These are phyloP conservation scores for Darevskia nairensis DNA, from an alignment of 2,797 vertebrate species.

Conservation along the genomic window DNA sequence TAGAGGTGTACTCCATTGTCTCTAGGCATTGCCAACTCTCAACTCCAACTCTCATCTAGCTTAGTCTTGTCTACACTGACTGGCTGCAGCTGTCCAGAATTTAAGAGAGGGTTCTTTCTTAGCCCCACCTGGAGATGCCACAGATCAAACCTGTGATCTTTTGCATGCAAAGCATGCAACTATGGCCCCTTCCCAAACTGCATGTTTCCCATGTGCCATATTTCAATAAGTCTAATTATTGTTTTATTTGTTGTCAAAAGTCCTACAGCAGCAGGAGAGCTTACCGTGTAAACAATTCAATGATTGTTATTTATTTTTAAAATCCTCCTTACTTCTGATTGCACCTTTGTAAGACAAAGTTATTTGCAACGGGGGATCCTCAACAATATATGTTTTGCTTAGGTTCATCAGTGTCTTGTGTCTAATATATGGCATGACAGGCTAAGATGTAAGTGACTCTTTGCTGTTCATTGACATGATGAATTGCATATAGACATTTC, in stretches of 20 bases:
- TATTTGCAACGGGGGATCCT: not conserved
- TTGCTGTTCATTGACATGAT: not conserved
- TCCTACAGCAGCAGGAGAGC: not conserved
- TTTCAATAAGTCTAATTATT: not conserved
- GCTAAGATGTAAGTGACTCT: not conserved
- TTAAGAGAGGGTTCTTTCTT: too few species aligned
- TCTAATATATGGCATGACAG: slow-evolving; percentile 22
- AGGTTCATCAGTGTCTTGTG: slow-evolving; percentile 16
- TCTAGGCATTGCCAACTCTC: too few species aligned
- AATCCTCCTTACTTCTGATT: not conserved
- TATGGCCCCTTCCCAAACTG: too few species aligned
- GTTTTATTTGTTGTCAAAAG: not conserved
- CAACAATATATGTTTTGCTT: not conserved
- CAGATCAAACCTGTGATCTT: too few species aligned
- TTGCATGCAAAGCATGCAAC: too few species aligned
- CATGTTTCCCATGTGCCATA: not conserved
- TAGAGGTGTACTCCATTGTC: too few species aligned
- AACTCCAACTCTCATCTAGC: too few species aligned
- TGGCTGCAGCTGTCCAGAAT: too few species aligned
- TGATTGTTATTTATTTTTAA: not conserved
- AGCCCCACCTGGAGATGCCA: too few species aligned
- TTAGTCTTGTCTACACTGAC: too few species aligned
- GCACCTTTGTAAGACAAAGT: not conserved
- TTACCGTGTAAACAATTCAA: not conserved
- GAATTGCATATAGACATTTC: slow-evolving; percentile 32